These are phyloP conservation scores for Nibea coibor DNA, from an alignment of 2,113 vertebrate species.

Conservation along the genomic window DNA sequence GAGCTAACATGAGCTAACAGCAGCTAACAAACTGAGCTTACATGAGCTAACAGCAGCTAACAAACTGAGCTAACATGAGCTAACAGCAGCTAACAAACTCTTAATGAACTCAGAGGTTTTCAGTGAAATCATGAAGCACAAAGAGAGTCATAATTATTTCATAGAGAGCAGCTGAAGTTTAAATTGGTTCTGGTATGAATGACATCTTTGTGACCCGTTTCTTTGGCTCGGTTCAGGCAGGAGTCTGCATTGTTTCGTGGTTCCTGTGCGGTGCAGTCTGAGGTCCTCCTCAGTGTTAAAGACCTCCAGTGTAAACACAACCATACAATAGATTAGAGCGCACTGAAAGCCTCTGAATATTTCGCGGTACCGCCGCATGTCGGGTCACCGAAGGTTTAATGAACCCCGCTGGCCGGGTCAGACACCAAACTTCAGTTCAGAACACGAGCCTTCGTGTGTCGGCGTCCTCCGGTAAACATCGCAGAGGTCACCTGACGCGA, in stretches of 20 bases:
- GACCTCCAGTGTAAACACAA: neutral
- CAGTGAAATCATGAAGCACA: neutral
- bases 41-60: too few relatives aligned
- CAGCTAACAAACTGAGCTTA: too few relatives aligned
- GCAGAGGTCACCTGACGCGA: neutral
- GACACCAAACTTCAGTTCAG: neutral
- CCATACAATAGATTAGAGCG: neutral
- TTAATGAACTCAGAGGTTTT: neutral
- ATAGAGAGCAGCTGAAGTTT: neutral
- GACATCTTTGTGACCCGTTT: constrained; percentile 1
- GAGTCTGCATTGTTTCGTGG: constrained; percentile 13
- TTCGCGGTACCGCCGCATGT: neutral
- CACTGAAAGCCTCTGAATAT: neutral
- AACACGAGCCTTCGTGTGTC: neutral
- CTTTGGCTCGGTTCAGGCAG: neutral
- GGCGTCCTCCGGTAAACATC: neutral
- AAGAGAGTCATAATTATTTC: neutral
- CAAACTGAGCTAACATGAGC: too few relatives aligned
- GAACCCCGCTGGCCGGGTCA: neutral
- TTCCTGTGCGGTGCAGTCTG: constrained; percentile 31
- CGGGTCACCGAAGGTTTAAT: neutral
- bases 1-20: too few relatives aligned
- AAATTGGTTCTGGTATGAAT: constrained; percentile 3
- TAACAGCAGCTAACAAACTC: too few relatives aligned
- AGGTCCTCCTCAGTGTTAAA: neutral